Evolutionary conservation across 2,113 vertebrate genomes (phyloP).

Genomic region (zebrafish (Danio rerio)): GRCz12tu NC_133179.1:12887501-12888000

Average conservation of each 20-base stretch:
- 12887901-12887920: too few relatives aligned
- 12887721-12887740: slow-evolving; percentile 38
- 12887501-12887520: slow-evolving; percentile 46
- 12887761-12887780: not conserved
- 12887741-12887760: slow-evolving; percentile 40
- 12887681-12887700: slow-evolving; percentile 47
- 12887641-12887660: slow-evolving; percentile 34
- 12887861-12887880: too few relatives aligned
- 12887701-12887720: slow-evolving; percentile 31
- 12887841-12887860: slow-evolving; percentile 25
- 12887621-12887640: too few relatives aligned
- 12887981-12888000: too few relatives aligned
- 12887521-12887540: slow-evolving; percentile 62
- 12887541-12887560: slow-evolving; percentile 59
- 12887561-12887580: too few relatives aligned
- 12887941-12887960: too few relatives aligned
- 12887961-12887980: too few relatives aligned
- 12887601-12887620: slow-evolving; percentile 44
- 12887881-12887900: too few relatives aligned
- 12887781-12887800: slow-evolving; percentile 21
- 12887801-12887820: slow-evolving; percentile 23
- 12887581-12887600: too few relatives aligned
- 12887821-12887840: slow-evolving; percentile 6
- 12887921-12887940: too few relatives aligned
- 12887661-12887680: slow-evolving; percentile 48